Percentiles rank a stretch among this genome's conserved stretches.
These are phyloP conservation scores for Arctia plantaginis DNA, from an alignment of 2,888 invertebrate genomes.

Conservation along the genomic window DNA sequence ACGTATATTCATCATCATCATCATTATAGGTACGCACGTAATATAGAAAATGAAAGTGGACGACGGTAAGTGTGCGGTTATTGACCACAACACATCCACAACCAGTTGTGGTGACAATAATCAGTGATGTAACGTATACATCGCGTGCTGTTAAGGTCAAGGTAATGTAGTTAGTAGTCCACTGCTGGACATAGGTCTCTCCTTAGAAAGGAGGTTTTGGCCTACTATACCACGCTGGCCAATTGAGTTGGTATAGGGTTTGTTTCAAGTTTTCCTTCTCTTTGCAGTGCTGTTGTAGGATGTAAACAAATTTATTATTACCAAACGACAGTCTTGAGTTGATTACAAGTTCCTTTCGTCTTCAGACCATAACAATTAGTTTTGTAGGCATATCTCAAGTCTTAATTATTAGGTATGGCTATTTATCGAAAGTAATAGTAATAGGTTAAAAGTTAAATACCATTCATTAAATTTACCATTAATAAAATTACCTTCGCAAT, in stretches of 20 bases:
- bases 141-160: slow-evolving; percentile 32
- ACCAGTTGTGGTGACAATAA: slow-evolving; percentile 67
- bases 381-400: background rate
- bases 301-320: too few relatives aligned
- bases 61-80: slow-evolving; percentile 40
- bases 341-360: too few relatives aligned
- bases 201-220: too few relatives aligned
- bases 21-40: slow-evolving; percentile 16
- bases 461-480: background rate
- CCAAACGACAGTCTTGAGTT: too few relatives aligned
- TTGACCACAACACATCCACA: slow-evolving; percentile 49
- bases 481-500: too few relatives aligned
- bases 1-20: too few relatives aligned
- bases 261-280: too few relatives aligned
- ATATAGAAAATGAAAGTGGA: slow-evolving; percentile 52
- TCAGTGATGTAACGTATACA: slow-evolving; percentile 58
- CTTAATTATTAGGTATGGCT: background rate
- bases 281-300: too few relatives aligned
- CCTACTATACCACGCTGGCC: too few relatives aligned
- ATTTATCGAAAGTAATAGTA: background rate
- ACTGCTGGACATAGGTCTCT: too few relatives aligned
- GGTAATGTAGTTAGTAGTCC: slow-evolving; percentile 29
- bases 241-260: too few relatives aligned
- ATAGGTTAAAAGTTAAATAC: background rate
- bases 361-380: background rate